Base-by-base conservation (phyloP, 2,797 vertebrate species). In the Neostethus bicornis region DNA sequence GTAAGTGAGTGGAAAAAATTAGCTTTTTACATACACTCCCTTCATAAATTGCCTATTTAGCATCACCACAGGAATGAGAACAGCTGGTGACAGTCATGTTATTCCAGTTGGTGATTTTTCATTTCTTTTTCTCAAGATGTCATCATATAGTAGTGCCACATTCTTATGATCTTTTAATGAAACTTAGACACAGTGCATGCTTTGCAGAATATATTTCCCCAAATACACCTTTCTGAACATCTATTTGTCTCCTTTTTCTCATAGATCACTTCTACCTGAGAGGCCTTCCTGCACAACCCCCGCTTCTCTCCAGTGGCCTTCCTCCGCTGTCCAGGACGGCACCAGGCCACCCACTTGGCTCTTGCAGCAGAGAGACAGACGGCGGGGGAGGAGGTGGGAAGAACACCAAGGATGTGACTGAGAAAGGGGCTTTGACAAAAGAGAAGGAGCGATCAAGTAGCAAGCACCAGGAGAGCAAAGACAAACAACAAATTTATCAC, bases 261-360 rank as follows among this genome's bases (percentile, higher is more conserved):
- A 42, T 82, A 98, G 96, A 98, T 92, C 94, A 95, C 85, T 98
- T 98, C 87, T 98, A 97, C 91, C 92, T 98, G 85, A 92, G 95
- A 83, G 94, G 95, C 84, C 93, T 97, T 82, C 93, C 96, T 0
- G 88, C 96, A 0, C 96, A 98, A 80, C 93, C 96, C 31, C 77
- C 96, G 7, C 88, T 97, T 69, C 92, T 97, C 24, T 93, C 96
- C 6, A 45, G 95, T 77, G 90, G 88, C 89, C 96, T 96, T 67
- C 92, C 94, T 0, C 73, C 93, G 13, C 89, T 96, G 57, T 80
- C 95, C 78, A 92, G 94, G 7, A 82, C 94, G 0, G 80, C 93
- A 21, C 91, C 93, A 0, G 84, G 92, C 34, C 95, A 94, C 81
- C 92, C 94, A 2, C 66, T 93, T 1, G 86, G 95, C 53, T 93